Base-by-base conservation (phyloP, 2,113 vertebrate genomes). In the Nothoprocta pentlandii region DNA sequence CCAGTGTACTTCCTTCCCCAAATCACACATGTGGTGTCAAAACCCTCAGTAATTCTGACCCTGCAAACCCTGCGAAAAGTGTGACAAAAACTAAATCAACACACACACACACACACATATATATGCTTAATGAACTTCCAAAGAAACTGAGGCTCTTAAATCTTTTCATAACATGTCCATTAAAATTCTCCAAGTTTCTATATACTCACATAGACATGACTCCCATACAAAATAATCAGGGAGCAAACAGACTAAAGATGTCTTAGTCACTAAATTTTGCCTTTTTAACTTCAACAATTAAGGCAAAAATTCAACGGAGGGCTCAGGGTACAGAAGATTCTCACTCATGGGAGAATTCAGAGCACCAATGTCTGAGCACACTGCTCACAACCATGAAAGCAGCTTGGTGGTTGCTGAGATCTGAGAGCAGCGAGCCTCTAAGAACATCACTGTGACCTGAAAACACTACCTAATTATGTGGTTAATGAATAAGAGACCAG, bases 221-320 rank as follows among this genome's bases (percentile, higher is more conserved):
- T 61, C 19, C 49, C 64, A 8, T 1, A 32, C 2, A 28, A 6
- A 30, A n/a, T 2, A 16, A 2, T 5, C 0, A 6, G 0, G 21
- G 0, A 66, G 80, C 30, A 53, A 87, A 81, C 0, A 32, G 46
- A 69, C 20, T 47, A 51, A 56, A 4, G 16, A 47, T 1, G n/a
- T 26, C 41, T 2, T 14, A 28, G 64, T 14, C 8, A n/a, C 22
- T 32, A 28, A 22, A 51, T 71, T 76, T 17, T 36, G 10, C 10
- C 58, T 73, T 83, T 78, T 75, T 2, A 20, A 39, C 19, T 28
- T 74, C 61, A 53, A 32, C 7, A 62, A 76, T 25, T 4, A 26
- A 84, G 47, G 68, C 11, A 44, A 3, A 87, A 94, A 82, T 20
- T 36, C 36, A 32, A 13, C 49, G 59, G 10, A 64, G 46, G 63